A percentile compares a stretch with the other conserved stretches of the same genome.
Conservation (phyloP, 2,113 vertebrate species). For the Caranx ignobilis region DNA sequence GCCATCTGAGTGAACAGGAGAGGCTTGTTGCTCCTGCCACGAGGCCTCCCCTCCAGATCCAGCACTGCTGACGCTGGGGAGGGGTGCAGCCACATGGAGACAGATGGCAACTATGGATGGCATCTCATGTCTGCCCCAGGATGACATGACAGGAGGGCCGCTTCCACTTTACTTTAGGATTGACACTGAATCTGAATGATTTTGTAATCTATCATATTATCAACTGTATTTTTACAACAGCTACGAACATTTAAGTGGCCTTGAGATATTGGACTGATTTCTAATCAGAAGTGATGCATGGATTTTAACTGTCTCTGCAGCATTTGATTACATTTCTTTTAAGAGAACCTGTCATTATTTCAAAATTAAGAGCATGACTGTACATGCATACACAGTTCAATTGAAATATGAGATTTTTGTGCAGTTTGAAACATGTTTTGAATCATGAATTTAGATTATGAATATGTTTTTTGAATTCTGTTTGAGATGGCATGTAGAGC, state of each 20-base stretch:
- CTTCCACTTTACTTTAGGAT: slow-evolving; percentile 20
- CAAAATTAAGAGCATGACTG: background rate
- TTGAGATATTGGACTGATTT: background rate
- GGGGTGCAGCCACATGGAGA: slow-evolving; percentile 44
- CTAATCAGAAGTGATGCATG: background rate
- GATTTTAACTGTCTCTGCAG: background rate
- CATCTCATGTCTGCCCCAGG: slow-evolving; percentile 52
- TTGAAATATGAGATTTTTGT: background rate
- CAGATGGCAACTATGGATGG: slow-evolving; percentile 75
- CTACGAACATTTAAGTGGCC: background rate
- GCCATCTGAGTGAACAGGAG: slow-evolving; percentile 76
- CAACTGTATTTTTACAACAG: background rate
- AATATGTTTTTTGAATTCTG: no score
- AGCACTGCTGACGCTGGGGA: slow-evolving; percentile 61
- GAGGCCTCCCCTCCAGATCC: slow-evolving; percentile 64
- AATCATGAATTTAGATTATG: background rate
- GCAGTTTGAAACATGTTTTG: background rate
- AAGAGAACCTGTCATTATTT: background rate
- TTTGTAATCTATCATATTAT: background rate
- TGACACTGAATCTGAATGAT: slow-evolving; percentile 14
- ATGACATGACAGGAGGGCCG: slow-evolving; percentile 53
- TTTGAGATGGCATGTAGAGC: no score
- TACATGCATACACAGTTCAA: background rate
- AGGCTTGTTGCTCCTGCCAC: slow-evolving; percentile 66
- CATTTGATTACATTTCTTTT: background rate